Evolutionary conservation across 2,797 vertebrate genomes (phyloP).

Genomic region (Microchirus variegatus): DNA sequence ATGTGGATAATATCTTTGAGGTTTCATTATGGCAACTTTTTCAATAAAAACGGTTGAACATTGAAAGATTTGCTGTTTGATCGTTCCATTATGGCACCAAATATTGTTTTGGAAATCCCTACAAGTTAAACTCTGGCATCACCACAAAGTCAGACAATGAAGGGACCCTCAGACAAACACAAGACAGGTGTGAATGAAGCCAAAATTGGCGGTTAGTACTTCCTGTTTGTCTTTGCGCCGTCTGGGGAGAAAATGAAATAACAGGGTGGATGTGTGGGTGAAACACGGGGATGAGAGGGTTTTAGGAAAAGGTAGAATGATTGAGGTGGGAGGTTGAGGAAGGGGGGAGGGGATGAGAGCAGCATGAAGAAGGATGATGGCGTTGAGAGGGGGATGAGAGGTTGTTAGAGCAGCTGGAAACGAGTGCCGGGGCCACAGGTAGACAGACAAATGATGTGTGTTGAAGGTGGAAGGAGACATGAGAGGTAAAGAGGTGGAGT

Average conservation of each 20-base stretch:
- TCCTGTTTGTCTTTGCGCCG: slow-evolving; percentile 35
- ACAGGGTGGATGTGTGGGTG: slow-evolving; percentile 48
- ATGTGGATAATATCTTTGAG: too few relatives aligned
- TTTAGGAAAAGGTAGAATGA: slow-evolving; percentile 61
- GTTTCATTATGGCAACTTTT: too few relatives aligned
- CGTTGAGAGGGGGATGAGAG: slow-evolving; percentile 73
- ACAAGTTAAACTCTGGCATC: slow-evolving; percentile 1
- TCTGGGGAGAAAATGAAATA: slow-evolving; percentile 53
- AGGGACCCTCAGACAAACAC: slow-evolving; percentile 17
- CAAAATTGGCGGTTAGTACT: slow-evolving; percentile 65
- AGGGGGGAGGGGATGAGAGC: slow-evolving; percentile 40
- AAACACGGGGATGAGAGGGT: slow-evolving; percentile 60
- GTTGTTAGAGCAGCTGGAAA: slow-evolving; percentile 58
- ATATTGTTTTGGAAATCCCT: slow-evolving; percentile 4
- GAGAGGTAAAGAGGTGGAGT: slow-evolving; percentile 62
- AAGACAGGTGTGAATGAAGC: slow-evolving; percentile 53
- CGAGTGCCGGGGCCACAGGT: slow-evolving; percentile 66
- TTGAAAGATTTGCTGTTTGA: too few relatives aligned
- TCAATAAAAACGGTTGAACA: too few relatives aligned
- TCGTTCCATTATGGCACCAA: neutral
- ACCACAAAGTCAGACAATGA: slow-evolving; percentile 14
- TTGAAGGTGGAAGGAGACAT: slow-evolving; percentile 56
- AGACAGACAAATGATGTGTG: slow-evolving; percentile 70
- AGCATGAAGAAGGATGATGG: slow-evolving; percentile 48
- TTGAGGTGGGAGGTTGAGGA: slow-evolving; percentile 54